Evolutionary conservation across 2,113 vertebrate species (phyloP).

Genomic region (Cyphomyrus discorhynchus): DNA sequence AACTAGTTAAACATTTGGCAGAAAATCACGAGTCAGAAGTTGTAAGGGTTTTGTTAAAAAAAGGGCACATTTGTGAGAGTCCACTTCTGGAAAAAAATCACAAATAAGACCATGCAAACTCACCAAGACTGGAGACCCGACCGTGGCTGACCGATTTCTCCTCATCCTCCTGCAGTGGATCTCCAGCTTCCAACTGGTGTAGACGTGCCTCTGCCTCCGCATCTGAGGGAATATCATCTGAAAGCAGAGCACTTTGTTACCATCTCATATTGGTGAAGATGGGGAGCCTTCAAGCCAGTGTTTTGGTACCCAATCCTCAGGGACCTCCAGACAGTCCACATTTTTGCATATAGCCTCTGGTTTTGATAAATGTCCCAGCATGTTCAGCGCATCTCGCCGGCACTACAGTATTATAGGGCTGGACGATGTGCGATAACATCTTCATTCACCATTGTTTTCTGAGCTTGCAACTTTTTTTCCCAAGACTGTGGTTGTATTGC

Average conservation of each 20-base stretch:
- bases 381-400: too few relatives aligned
- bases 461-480: too few relatives aligned
- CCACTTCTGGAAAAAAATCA: not conserved
- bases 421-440: too few relatives aligned
- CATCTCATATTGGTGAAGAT: not conserved
- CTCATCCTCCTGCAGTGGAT: constrained; percentile 50
- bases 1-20: not conserved
- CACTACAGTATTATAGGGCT: too few relatives aligned
- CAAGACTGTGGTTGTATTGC: too few relatives aligned
- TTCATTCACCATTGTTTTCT: too few relatives aligned
- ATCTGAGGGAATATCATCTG: constrained; percentile 82
- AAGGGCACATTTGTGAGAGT: not conserved
- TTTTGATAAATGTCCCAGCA: too few relatives aligned
- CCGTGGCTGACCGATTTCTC: constrained; percentile 43
- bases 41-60: not conserved
- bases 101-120: not conserved
- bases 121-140: constrained; percentile 49
- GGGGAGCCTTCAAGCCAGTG: not conserved
- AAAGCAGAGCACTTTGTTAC: constrained; percentile 25
- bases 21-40: not conserved
- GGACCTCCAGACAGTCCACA: not conserved
- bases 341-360: not conserved
- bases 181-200: constrained; percentile 26
- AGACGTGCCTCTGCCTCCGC: constrained; percentile 73
- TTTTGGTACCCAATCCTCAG: not conserved